A percentile compares a stretch with the other conserved stretches of the same genome.
Conservation (phyloP, 2,797 vertebrate genomes). For the Anniella stebbinsi region DNA sequence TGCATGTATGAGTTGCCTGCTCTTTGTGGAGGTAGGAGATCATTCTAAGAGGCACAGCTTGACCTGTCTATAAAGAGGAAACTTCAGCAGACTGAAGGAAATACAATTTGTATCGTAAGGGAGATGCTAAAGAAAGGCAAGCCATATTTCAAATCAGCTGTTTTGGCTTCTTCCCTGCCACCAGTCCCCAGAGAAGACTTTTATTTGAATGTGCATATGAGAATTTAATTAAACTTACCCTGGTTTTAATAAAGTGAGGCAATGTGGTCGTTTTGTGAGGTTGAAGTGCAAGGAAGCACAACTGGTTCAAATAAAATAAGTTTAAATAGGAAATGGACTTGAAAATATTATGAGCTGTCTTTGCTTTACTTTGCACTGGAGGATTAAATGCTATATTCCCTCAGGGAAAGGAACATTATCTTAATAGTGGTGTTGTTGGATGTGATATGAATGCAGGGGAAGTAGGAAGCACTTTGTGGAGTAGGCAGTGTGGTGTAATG, state of each 20-base stretch:
- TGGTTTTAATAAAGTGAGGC: constrained; percentile 56
- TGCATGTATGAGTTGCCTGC: background rate
- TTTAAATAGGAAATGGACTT: constrained; percentile 35
- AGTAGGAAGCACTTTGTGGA: background rate
- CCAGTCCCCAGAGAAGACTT: background rate
- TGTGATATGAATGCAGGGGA: background rate
- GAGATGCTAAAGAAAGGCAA: constrained; percentile 25
- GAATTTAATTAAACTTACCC: constrained; percentile 32
- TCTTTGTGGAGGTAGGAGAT: background rate
- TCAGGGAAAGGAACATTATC: constrained; percentile 40
- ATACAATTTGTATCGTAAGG: background rate
- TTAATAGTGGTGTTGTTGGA: background rate
- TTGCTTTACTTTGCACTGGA: constrained; percentile 1
- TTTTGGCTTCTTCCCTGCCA: background rate
- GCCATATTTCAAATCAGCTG: background rate
- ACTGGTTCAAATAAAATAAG: constrained; percentile 1
- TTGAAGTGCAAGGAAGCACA: constrained; percentile 36
- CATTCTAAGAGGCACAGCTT: background rate
- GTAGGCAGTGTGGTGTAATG: background rate
- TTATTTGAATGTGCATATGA: constrained; percentile 21
- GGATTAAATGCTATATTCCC: constrained; percentile 44
- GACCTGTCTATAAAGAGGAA: background rate
- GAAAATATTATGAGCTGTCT: constrained; percentile 22
- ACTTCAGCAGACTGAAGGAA: constrained; percentile 23
- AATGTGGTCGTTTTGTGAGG: constrained; percentile 36